Conservation (phyloP, 2,797 vertebrate species). For the Tauraco hartlaubi region DNA sequence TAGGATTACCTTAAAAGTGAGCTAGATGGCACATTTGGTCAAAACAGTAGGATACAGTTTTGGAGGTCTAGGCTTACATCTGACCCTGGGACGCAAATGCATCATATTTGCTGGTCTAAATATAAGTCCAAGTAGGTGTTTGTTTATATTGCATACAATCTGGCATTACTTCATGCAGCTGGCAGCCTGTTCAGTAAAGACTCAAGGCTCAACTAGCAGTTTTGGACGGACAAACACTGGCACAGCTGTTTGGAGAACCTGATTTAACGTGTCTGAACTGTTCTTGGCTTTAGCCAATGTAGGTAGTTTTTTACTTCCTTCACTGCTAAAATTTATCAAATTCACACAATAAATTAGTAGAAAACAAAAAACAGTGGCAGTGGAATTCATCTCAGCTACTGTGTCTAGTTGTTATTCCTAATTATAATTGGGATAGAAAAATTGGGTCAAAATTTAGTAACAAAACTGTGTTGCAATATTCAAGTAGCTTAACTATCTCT, state of each 20-base stretch:
- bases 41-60: neutral
- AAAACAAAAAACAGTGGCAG: neutral
- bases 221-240: conserved; percentile 61
- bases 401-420: neutral
- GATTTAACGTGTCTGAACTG: conserved; percentile 43
- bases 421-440: neutral
- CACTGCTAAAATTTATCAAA: conserved; percentile 55
- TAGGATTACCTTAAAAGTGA: conserved; percentile 48
- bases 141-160: conserved; percentile 13
- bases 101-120: conserved; percentile 27
- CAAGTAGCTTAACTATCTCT: neutral
- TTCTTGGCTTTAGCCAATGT: conserved; percentile 40
- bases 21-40: conserved; percentile 34
- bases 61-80: conserved; percentile 15
- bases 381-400: neutral
- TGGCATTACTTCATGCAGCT: conserved; percentile 39
- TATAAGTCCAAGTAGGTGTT: conserved; percentile 32
- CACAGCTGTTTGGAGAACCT: conserved; percentile 72
- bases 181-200: conserved; percentile 29
- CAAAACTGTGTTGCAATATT: neutral
- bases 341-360: conserved; percentile 11
- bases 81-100: conserved; percentile 4
- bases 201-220: conserved; percentile 33
- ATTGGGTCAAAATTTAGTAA: neutral
- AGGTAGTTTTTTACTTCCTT: conserved; percentile 20